Base-by-base conservation (phyloP, 2,888 invertebrate species). In the Zeuzera pyrina region DNA sequence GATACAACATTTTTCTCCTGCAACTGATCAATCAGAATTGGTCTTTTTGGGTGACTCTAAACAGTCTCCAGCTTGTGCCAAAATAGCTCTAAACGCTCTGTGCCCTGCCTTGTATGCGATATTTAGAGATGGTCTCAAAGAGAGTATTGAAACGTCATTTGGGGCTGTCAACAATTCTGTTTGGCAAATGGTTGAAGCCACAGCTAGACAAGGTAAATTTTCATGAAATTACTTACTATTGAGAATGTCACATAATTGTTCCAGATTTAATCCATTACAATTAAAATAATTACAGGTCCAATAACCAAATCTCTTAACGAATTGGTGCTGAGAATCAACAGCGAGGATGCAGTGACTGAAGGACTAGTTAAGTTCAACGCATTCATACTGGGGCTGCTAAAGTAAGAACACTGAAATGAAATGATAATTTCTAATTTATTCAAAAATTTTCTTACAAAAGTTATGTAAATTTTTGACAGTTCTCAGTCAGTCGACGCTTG, bases 151-250 rank as follows among this genome's bases (percentile, higher is more conserved):
- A 59, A 93, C 94, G 3, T 89, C 94, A 22, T 95, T 95, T 59
- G 95, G 95, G 24, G 90, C 91, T 11, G 91, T 94, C 31, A 88
- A 90, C 47, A 93, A 95, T 61, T 92, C 93, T 4, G 93, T 94
- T 30, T 95, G 95, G 95, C 91, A 92, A 76, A 91, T 95, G 45
- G 91, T 94, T 3, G 94, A 95, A 72, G 91, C 93, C 19, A 92
- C 94, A 5, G 91, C 94, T 8, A 92, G 94, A 65, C 91, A 92
- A 84, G 95, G 90, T 84, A 64, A 48, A 4, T 11, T 11, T 15
- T 33, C 33, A 25, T 29, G 10, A 25, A 16, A 26, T 35, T 11
- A 2, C 12, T 25, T 2, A 13, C n/a, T 8, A 16, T 2, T 13
- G 14, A 19, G 15, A 29, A 25, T 27, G 16, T 11, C 22, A 13